Evolutionary conservation across 2,888 invertebrate species (phyloP), one percentile per base, ranked within the genome.

Genomic region (Tuta absoluta): DNA sequence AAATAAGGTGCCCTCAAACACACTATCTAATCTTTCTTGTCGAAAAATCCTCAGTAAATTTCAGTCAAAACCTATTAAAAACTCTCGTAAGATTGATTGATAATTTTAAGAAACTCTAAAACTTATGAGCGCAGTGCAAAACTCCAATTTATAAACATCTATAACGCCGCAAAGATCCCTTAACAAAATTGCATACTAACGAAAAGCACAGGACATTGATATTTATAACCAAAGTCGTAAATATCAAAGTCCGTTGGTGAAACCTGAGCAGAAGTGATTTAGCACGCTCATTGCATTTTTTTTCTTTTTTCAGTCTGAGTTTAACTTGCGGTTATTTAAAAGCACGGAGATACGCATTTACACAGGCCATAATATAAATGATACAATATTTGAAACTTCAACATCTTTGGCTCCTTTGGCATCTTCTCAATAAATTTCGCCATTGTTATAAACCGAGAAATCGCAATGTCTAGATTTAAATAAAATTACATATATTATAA

Each of bases 221-320:
- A 24, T 56, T 28, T 28, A 56, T 56, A 10, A 56, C 56, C 14
- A 14, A 24, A 56, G 56, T 7, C 23, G n/a, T 56, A 56, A 56
- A 56, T 2, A 28, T 28, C n/a, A 33, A 11, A 56, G 33, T 56
- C 24, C 14, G 7, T 56, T 56, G 28, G 2, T n/a, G 28, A n/a
- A 56, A 56, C 56, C 21, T 12, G 51, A 53, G 23, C 0, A n/a
- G 56, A 56, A 56, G 56, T 56, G 56, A 56, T 56, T 56, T 56
- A 24, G 28, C 56, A 56, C 17, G 56, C 56, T 24, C 14, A 8
- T 56, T 24, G 12, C 24, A 28, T 1, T n/a, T 23, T 56, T n/a
- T n/a, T 33, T 28, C 28, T 14, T 56, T 53, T 56, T 33, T 28
- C 28, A 12, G 56, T 56, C 51, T 56, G n/a, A n/a, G 33, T 56